Evolutionary conservation across 2,888 invertebrate species (phyloP).

Genomic region (Pachymerium ferrugineum): DNA sequence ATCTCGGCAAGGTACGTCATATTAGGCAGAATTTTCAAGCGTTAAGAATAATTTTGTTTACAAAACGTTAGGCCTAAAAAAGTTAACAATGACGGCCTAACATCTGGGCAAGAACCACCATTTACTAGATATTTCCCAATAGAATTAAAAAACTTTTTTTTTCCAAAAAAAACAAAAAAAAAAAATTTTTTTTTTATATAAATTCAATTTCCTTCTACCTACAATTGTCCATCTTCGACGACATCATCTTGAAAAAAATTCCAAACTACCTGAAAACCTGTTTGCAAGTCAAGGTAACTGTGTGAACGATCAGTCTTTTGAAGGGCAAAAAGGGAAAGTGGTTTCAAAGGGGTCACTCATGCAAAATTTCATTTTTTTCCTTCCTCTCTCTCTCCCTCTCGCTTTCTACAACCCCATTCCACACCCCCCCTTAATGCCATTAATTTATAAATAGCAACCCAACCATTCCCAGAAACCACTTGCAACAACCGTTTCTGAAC

Average conservation of each 20-base stretch:
- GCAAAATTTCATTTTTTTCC: neutral
- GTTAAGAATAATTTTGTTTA: no score
- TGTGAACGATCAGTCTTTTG: conserved; percentile 10
- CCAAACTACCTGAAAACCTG: conserved; percentile 8
- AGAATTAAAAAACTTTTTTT: no score
- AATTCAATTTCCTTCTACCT: no score
- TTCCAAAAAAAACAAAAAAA: no score
- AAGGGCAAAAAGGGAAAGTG: conserved; percentile 14
- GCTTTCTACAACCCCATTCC: neutral
- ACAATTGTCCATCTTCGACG: neutral
- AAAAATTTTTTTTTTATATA: no score
- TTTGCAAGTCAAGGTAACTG: conserved; percentile 18
- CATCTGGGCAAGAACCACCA: no score
- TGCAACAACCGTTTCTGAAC: neutral
- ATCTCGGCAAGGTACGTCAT: no score
- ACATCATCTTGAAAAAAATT: neutral
- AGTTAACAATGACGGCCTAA: no score
- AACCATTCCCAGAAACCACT: neutral
- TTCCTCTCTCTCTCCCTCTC: neutral
- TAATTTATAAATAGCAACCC: neutral
- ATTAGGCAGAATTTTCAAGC: no score
- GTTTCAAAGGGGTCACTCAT: conserved; percentile 14
- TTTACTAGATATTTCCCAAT: no score
- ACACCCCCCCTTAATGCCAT: neutral
- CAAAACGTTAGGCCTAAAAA: no score